A percentile compares a stretch with the other conserved stretches of the same genome.
Conservation (phyloP, 2,888 invertebrate species). For the Meganola albula region DNA sequence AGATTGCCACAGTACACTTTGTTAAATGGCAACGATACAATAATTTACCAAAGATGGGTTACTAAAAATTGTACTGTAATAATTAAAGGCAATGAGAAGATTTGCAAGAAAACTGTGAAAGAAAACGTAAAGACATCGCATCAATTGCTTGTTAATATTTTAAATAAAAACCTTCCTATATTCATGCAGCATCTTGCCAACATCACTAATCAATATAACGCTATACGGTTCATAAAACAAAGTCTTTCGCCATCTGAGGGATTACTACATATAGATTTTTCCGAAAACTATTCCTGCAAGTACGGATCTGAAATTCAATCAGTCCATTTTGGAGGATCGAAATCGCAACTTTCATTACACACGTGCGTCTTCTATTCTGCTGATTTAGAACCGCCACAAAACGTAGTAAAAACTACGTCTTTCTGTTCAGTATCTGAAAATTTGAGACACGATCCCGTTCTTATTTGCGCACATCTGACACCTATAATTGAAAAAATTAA, state of each 20-base stretch:
- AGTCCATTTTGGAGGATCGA: too few species aligned
- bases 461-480: conserved; percentile 4
- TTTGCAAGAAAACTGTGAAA: conserved; percentile 5
- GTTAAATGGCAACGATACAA: conserved; percentile 4
- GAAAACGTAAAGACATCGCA: conserved; percentile 1
- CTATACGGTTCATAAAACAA: conserved; percentile 1
- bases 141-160: conserved; percentile 1
- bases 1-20: background rate
- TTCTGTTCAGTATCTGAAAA: background rate
- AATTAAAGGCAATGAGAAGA: conserved; percentile 2
- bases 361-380: conserved; percentile 4
- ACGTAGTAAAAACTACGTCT: background rate
- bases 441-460: background rate
- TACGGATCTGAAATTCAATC: too few species aligned
- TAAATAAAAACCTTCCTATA: conserved; percentile 3
- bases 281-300: too few species aligned
- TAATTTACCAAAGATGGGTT: conserved; percentile 9
- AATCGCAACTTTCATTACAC: conserved; percentile 3
- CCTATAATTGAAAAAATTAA: background rate
- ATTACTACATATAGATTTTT: conserved; percentile 6
- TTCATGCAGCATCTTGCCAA: conserved; percentile 7
- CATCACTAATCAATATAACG: conserved; percentile 3
- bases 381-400: conserved; percentile 3
- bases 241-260: background rate
- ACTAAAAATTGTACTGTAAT: conserved; percentile 2